Evolutionary conservation across 2,113 vertebrate genomes (phyloP), one percentile per base, ranked within the genome.

Genomic region (Procavia capensis): DNA sequence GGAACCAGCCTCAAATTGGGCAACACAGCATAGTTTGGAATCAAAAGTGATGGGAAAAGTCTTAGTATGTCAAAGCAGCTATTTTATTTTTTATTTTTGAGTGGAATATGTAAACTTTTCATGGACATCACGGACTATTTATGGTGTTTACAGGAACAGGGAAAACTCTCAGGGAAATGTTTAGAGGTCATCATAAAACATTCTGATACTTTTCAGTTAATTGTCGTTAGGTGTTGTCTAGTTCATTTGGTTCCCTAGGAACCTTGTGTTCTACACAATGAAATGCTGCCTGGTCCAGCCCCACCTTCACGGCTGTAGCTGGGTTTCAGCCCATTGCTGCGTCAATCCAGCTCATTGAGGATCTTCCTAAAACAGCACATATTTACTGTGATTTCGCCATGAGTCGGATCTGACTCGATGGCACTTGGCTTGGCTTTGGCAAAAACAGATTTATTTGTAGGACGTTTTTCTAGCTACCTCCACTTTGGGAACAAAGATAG

Each of bases 331-430:
- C n/a, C 22, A 68, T 70, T 20, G 50, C 17, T 70, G n/a, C 19
- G 70, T 19, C 22, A 39, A 39, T 3, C 22, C n/a, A 39, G 24
- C 70, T 72, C 68, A 22, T 72, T 41, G 36, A 72, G 70, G 8
- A 20, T 39, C 70, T 72, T 72, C 36, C 70, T 39, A 19, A 39
- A 82, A 84, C 31, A 72, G 25, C 34, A 70, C 29, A 17, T 76
- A 47, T 83, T 89, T 72, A 74, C 57, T 90, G 47, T 85, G 83
- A 94, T 66, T 85, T 75, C n/a, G n/a, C n/a, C n/a, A n/a, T n/a
- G n/a, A n/a, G n/a, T n/a, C n/a, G n/a, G n/a, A n/a, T n/a, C n/a
- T n/a, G n/a, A n/a, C n/a, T n/a, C n/a, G n/a, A n/a, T n/a, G n/a
- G n/a, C n/a, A n/a, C n/a, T n/a, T n/a, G n/a, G n/a, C n/a, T n/a